These are phyloP conservation scores for Hyles euphorbiae DNA, from an alignment of 1,140 invertebrate species.

Conservation along the genomic window DNA sequence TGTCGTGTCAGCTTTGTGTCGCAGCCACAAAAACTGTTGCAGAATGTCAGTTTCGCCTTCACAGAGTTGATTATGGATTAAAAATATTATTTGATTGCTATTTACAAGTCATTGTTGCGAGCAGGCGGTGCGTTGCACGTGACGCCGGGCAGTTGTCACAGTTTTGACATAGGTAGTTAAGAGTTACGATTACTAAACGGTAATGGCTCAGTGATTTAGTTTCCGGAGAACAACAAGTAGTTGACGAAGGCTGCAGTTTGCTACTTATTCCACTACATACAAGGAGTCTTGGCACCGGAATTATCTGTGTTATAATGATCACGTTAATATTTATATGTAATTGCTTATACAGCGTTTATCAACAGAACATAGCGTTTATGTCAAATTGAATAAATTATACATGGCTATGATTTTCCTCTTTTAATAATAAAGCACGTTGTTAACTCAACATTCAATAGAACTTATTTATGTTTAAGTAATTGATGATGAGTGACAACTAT, in stretches of 20 bases:
- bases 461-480: too few species aligned
- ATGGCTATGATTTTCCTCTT: too few species aligned
- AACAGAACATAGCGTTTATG: too few species aligned
- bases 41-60: conserved; percentile 42
- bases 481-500: too few species aligned
- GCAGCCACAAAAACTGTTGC: conserved; percentile 40
- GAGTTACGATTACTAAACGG: not conserved
- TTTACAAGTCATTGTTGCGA: conserved; percentile 37
- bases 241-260: conserved; percentile 1
- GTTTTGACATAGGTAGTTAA: too few species aligned
- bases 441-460: too few species aligned
- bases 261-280: conserved; percentile 1
- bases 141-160: conserved; percentile 1
- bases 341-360: too few species aligned
- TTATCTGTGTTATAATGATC: not conserved
- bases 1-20: conserved; percentile 35
- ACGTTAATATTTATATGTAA: too few species aligned
- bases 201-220: not conserved
- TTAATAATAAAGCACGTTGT: too few species aligned
- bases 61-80: conserved; percentile 46
- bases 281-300: not conserved
- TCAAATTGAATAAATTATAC: too few species aligned
- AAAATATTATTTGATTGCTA: conserved; percentile 40
- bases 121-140: conserved; percentile 10
- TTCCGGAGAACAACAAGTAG: not conserved